Evolutionary conservation across 1,140 invertebrate genomes (phyloP).

Genomic region (Ericerus pela): DNA sequence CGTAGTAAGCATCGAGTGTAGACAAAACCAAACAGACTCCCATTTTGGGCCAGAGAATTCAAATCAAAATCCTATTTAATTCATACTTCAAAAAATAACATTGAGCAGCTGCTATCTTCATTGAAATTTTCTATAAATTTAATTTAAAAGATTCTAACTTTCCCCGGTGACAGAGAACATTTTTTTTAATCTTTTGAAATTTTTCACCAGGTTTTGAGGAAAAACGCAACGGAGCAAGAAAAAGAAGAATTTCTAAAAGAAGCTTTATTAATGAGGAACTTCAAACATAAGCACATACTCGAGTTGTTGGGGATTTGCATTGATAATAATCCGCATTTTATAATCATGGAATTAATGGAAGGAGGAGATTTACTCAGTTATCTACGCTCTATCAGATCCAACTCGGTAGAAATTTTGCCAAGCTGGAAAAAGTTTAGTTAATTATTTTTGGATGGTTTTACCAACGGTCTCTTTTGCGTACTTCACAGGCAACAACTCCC

Average conservation of each 20-base stretch:
- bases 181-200: slow-evolving; percentile 13
- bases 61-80: too few species aligned
- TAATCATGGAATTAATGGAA: slow-evolving; percentile 95
- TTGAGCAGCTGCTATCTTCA: too few species aligned
- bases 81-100: too few species aligned
- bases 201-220: slow-evolving; percentile 59
- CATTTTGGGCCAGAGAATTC: too few species aligned
- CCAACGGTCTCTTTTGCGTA: neutral
- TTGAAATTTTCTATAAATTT: too few species aligned
- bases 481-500: slow-evolving; percentile 33
- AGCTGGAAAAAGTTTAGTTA: neutral
- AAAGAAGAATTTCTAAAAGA: slow-evolving; percentile 92
- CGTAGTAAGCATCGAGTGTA: too few species aligned
- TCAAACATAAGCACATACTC: slow-evolving; percentile 90
- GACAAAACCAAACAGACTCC: too few species aligned
- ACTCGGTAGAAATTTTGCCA: slow-evolving; percentile 36
- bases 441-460: neutral
- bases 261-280: slow-evolving; percentile 91
- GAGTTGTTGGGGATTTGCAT: slow-evolving; percentile 83
- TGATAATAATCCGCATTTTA: slow-evolving; percentile 79
- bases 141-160: too few species aligned
- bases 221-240: slow-evolving; percentile 79
- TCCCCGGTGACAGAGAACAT: slow-evolving; percentile 29
- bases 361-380: slow-evolving; percentile 86
- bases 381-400: slow-evolving; percentile 56